Evolutionary conservation across 2,113 vertebrate species (phyloP), one percentile per base, ranked within the genome.

Genomic region (Chlamydotis undulata): DNA sequence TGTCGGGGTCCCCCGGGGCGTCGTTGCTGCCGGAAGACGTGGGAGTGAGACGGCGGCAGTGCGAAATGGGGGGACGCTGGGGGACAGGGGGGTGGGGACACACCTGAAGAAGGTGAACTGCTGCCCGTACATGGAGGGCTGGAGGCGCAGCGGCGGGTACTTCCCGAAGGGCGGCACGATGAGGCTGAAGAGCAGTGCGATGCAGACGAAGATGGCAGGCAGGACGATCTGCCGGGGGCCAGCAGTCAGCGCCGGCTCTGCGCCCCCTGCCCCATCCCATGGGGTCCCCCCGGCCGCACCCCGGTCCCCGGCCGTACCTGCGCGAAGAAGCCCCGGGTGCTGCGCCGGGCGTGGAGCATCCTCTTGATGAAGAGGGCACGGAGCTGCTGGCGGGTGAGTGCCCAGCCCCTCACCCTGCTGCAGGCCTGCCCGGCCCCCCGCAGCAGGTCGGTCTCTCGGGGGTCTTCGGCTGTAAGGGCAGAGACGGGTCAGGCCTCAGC

Each of bases 61-160:
- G 6, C 7, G 37, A 37, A 9, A 19, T 1, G 1, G 5, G 4
- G 22, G 49, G n/a, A 12, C 61, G 8, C 7, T 11, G 9, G 19
- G 25, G 21, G 55, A 6, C 53, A 56, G 53, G 17, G 29, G 53
- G 53, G 29, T 11, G 71, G 25, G 26, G 14, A 24, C 87, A 1
- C 94, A 99, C 99, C 99, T 99, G 97, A 99, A 98, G 94, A 99
- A 99, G 64, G 98, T 99, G 94, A 98, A 98, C 96, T 99, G 99
- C 11, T 98, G 91, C 14, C 98, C 98, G 0, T 99, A 99, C 98
- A 99, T 98, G 97, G 97, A 97, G 5, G 99, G 99, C 75, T 98
- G 98, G 19, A 99, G 98, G 71, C 87, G 83, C 60, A 99, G 98
- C 0, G 98, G 64, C 0, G 99, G 99, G 93, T 99, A 99, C 63